A percentile compares a stretch with the other conserved stretches of the same genome.
phyloP scores from a whole-genome alignment of 2,797 vertebrate species.

The Parauchenoglanis ngamensis region DNA sequence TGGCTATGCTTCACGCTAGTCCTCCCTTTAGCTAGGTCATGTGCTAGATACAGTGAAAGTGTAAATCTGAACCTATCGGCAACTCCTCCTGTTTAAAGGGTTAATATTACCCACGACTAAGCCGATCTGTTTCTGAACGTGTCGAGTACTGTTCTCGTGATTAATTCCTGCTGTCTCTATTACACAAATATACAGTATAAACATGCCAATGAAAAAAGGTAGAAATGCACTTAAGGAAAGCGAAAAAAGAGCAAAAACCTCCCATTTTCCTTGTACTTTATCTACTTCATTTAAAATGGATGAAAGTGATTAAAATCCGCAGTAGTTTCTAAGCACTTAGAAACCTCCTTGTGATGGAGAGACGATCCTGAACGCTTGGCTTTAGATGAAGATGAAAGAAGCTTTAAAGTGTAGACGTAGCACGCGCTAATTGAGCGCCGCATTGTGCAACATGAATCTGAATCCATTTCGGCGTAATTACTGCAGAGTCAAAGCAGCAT shows the following conservation, averaged over 20 bases:
- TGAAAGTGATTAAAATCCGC: slow-evolving; percentile 48
- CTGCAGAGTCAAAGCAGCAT: slow-evolving; percentile 58
- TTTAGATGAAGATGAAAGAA: slow-evolving; percentile 85
- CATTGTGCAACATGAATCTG: slow-evolving; percentile 75
- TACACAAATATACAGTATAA: slow-evolving; percentile 23
- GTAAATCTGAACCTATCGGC: not conserved
- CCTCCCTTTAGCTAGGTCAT: not conserved
- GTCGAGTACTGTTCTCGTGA: slow-evolving; percentile 60
- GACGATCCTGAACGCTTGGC: slow-evolving; percentile 68
- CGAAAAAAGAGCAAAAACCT: slow-evolving; percentile 6
- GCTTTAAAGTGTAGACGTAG: slow-evolving; percentile 84
- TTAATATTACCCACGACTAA: slow-evolving; percentile 67
- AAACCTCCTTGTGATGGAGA: slow-evolving; percentile 38
- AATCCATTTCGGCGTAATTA: slow-evolving; percentile 31
- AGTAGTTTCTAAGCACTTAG: slow-evolving; percentile 44
- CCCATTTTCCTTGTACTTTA: slow-evolving; percentile 24
- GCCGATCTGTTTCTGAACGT: slow-evolving; percentile 73
- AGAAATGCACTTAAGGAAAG: slow-evolving; percentile 36
- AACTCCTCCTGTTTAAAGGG: too few species aligned
- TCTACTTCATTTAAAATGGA: slow-evolving; percentile 45
- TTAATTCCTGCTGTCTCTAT: slow-evolving; percentile 48
- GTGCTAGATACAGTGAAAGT: not conserved
- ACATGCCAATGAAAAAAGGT: slow-evolving; percentile 18
- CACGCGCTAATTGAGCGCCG: slow-evolving; percentile 82
- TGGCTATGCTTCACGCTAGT: not conserved